Evolutionary conservation across 2,113 vertebrate genomes (phyloP), one percentile per base, ranked within the genome.

Genomic region (Malurus melanocephalus): DNA sequence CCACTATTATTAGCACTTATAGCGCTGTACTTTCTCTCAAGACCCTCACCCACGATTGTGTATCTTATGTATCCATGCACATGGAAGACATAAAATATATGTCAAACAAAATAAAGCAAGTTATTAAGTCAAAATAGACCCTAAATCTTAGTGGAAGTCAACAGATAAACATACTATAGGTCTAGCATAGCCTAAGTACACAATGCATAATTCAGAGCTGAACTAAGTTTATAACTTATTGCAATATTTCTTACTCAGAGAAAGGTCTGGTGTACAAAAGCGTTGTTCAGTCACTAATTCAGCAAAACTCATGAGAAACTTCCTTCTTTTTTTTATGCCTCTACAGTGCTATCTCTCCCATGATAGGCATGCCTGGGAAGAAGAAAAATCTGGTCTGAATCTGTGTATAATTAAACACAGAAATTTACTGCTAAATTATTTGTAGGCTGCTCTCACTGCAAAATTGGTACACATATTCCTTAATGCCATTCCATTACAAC

Each of bases 131-230:
- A 96, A 96, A 97, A 96, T 96, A 97, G 94, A 96, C 90, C 80
- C 85, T 97, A 97, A 97, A 98, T 98, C 97, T 97, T 97, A 76
- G 95, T 97, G 96, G 96, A 98, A 97, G 97, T 98, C 97, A 98
- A 98, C 97, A 98, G 97, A 97, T 97, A 98, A 97, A 98, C 97
- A 97, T 86, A 97, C 95, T 96, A 93, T 94, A 96, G 96, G 94
- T 95, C 97, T 89, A 95, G 95, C 69, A 96, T 80, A 95, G 92
- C 92, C 90, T 97, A 96, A 96, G 78, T 97, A 97, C 96, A 98
- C 97, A 98, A 91, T 93, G 89, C 96, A 97, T 98, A 97, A 97
- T 96, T 98, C 97, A 98, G 95, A 90, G 92, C 90, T 96, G 95
- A 96, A 92, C 96, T 86, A 89, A 96, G 94, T 94, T 96, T 97